These are phyloP conservation scores for Sinocyclocheilus maitianheensis DNA, from an alignment of 2,113 vertebrate species.

Conservation along the genomic window DNA sequence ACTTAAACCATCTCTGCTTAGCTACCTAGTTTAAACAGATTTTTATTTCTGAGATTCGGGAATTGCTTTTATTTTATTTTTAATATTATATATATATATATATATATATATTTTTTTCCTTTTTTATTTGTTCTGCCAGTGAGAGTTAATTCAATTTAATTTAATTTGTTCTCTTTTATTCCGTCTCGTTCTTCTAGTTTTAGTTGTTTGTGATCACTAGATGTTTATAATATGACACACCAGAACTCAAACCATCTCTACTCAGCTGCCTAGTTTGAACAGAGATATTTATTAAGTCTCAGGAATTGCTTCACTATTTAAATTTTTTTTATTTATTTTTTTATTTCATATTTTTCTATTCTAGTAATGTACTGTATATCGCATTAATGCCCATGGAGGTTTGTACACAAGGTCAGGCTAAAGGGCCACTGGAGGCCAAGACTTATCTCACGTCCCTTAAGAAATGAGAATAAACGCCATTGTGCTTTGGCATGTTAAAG, in stretches of 20 bases:
- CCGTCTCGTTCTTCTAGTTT: background rate
- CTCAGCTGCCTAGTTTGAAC: background rate
- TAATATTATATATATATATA: too few relatives aligned
- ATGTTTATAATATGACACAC: background rate
- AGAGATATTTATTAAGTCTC: background rate
- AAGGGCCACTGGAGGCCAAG: conserved; percentile 22
- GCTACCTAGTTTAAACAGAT: too few relatives aligned
- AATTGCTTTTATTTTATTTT: too few relatives aligned
- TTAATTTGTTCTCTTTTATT: background rate
- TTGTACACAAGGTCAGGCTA: conserved; percentile 50
- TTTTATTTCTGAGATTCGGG: too few relatives aligned
- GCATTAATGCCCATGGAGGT: conserved; percentile 73
- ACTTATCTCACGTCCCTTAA: conserved; percentile 31
- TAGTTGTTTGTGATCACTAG: background rate
- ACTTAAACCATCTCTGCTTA: background rate
- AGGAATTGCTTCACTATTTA: background rate
- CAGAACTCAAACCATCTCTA: background rate
- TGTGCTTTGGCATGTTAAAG: conserved; percentile 60
- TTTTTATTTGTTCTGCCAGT: too few relatives aligned
- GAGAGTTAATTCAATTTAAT: background rate
- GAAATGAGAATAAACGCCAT: conserved; percentile 60
- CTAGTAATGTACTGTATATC: conserved; percentile 57
- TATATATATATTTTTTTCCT: too few relatives aligned
- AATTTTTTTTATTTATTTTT: background rate
- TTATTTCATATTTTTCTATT: background rate